Conservation (phyloP, 2,888 invertebrate species). For the Rhorus exstirpatorius region DNA sequence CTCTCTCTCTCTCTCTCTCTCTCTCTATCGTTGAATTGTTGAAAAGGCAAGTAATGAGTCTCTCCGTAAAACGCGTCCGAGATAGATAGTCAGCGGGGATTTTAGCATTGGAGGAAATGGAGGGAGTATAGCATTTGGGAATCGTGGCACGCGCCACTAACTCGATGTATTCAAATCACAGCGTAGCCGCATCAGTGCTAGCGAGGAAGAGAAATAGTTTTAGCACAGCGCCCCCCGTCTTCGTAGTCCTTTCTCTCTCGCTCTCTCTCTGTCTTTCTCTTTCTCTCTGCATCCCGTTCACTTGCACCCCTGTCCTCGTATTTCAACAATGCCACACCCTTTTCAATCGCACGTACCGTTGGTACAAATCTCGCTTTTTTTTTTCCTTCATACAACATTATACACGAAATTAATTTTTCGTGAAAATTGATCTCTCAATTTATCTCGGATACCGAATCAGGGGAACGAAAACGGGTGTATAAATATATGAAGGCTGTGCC, state of each 20-base stretch:
- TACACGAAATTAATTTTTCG: slow-evolving; percentile 20
- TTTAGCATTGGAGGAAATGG: slow-evolving; percentile 59
- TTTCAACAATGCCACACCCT: slow-evolving; percentile 63
- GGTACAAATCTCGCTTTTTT: background rate
- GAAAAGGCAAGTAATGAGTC: slow-evolving; percentile 73
- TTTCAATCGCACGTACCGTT: slow-evolving; percentile 57
- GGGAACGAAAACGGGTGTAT: background rate
- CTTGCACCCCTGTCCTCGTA: slow-evolving; percentile 25
- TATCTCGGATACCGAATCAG: slow-evolving; percentile 2
- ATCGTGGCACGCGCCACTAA: slow-evolving; percentile 84
- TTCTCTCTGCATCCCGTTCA: background rate
- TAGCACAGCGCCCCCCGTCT: slow-evolving; percentile 55
- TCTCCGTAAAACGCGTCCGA: slow-evolving; percentile 65
- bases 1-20: slow-evolving; percentile 31
- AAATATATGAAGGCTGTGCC: background rate
- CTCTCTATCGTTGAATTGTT: slow-evolving; percentile 60
- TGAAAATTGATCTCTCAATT: slow-evolving; percentile 16
- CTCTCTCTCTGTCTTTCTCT: slow-evolving; percentile 7
- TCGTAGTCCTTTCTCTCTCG: slow-evolving; percentile 11
- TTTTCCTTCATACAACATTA: background rate
- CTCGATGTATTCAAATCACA: slow-evolving; percentile 86
- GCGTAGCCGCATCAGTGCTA: slow-evolving; percentile 73
- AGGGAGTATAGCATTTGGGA: slow-evolving; percentile 73
- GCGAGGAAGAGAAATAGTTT: slow-evolving; percentile 84
- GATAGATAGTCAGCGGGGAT: slow-evolving; percentile 37